phyloP scores from a whole-genome alignment of 2,113 vertebrate genomes.

The Atrichornis clamosus region DNA sequence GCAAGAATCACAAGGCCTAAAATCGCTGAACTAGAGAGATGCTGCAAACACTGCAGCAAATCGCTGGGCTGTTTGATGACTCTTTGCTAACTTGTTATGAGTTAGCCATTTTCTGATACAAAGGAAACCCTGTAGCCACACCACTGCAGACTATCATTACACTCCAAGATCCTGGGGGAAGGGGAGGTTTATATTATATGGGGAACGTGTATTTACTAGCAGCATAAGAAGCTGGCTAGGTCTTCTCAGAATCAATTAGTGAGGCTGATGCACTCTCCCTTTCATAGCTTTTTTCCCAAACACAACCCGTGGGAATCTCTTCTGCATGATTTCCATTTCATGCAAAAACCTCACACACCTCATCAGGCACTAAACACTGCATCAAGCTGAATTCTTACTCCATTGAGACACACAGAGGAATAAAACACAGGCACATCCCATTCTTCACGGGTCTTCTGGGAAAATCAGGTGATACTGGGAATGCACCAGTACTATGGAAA shows the following conservation, averaged over 20 bases:
- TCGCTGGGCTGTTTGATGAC: not conserved
- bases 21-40: not conserved
- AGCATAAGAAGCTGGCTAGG: not conserved
- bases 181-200: not conserved
- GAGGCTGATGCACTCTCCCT: constrained; percentile 2
- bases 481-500: not conserved
- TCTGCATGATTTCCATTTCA: constrained; percentile 22
- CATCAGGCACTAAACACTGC: constrained; percentile 17
- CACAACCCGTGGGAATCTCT: not conserved
- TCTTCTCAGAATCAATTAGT: constrained; percentile 44
- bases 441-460: not conserved
- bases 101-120: not conserved
- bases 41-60: not conserved
- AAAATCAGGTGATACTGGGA: not conserved
- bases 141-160: not conserved
- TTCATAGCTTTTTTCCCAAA: not conserved
- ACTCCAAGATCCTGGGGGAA: not conserved
- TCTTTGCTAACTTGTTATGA: not conserved
- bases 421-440: not conserved
- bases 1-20: constrained; percentile 3
- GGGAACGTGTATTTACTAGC: not conserved
- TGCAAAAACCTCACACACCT: constrained; percentile 24
- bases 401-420: not conserved
- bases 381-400: constrained; percentile 20
- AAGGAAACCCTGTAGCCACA: not conserved